Base-by-base conservation (phyloP, 92 coral and sea anemone genomes). In the Virgularia gustaviana region DNA sequence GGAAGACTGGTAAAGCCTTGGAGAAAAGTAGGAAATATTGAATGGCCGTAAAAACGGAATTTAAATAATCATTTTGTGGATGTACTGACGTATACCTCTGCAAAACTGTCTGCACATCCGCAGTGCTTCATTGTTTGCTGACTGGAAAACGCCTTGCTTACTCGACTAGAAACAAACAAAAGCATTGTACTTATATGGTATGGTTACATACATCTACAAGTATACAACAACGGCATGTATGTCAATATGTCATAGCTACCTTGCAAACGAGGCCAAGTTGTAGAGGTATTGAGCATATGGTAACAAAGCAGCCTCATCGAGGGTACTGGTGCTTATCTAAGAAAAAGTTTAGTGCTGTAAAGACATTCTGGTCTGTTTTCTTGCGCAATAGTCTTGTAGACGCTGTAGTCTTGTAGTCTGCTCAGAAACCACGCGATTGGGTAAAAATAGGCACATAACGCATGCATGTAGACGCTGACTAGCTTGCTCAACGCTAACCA, bases 121-220 rank as follows among this genome's bases (percentile, higher is more conserved):
- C 97, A 89, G 47, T 86, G 96, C 58, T 79, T 86, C 65, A 91
- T 49, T 24, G 97, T 76, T 31, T 89, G 96, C 20, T 82, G 91
- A 70, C 80, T 91, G 29, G 97, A 78, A 47, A 91, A 91, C 0
- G 97, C 97, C 73, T 91, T 91, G 53, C 96, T 89, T 45, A 95
- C 83, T 38, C 97, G 97, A 35, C 94, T 88, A 66, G 31, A 87
- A 60, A 22, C 16, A 2, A 12, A n/a, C n/a, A n/a, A n/a, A n/a
- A n/a, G n/a, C n/a, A n/a, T n/a, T n/a, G n/a, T n/a, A n/a, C n/a
- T n/a, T n/a, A n/a, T n/a, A n/a, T n/a, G n/a, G n/a, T n/a, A n/a
- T n/a, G n/a, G n/a, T n/a, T n/a, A n/a, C n/a, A n/a, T n/a, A n/a
- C n/a, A n/a, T n/a, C n/a, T n/a, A n/a, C n/a, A n/a, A n/a, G n/a